These are phyloP conservation scores for Petrocephalus schoutedeni DNA, from an alignment of 2,797 vertebrate species.

Conservation along the genomic window DNA sequence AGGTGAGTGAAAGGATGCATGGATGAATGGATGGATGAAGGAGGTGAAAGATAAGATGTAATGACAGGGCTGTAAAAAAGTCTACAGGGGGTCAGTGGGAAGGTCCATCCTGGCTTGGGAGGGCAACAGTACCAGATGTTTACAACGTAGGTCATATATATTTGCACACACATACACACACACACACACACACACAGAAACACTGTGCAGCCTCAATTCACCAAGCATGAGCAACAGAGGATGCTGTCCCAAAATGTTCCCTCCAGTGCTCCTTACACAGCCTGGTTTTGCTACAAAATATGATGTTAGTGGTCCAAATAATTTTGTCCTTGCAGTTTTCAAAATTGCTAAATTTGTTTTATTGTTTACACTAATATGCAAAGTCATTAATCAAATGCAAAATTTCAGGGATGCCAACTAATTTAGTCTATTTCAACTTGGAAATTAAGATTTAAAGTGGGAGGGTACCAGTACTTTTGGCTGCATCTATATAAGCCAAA, in stretches of 20 bases:
- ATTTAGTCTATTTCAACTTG: not conserved
- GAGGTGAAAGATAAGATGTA: conserved; percentile 32
- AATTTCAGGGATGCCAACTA: not conserved
- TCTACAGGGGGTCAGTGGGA: not conserved
- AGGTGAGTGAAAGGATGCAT: conserved; percentile 44
- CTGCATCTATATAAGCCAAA: not conserved
- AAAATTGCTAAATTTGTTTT: not conserved
- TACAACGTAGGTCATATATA: not conserved
- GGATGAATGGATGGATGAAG: conserved; percentile 42
- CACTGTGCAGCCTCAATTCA: not conserved
- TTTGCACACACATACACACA: not conserved
- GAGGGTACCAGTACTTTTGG: not conserved
- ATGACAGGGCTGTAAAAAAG: conserved; percentile 14
- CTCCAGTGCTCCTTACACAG: not conserved
- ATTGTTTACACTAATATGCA: not conserved
- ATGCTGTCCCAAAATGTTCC: not conserved
- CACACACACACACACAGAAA: not conserved
- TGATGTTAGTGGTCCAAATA: not conserved
- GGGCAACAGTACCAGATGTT: not conserved
- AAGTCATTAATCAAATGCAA: not conserved
- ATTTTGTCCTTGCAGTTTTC: not conserved
- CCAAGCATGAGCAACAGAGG: not conserved
- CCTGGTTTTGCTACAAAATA: not conserved
- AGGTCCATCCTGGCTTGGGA: not conserved
- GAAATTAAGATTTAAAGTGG: not conserved